A percentile compares a stretch with the other conserved stretches of the same genome.
Evolutionary conservation across 2,797 vertebrate species (phyloP).

Genomic region (Lophius americanus): DNA sequence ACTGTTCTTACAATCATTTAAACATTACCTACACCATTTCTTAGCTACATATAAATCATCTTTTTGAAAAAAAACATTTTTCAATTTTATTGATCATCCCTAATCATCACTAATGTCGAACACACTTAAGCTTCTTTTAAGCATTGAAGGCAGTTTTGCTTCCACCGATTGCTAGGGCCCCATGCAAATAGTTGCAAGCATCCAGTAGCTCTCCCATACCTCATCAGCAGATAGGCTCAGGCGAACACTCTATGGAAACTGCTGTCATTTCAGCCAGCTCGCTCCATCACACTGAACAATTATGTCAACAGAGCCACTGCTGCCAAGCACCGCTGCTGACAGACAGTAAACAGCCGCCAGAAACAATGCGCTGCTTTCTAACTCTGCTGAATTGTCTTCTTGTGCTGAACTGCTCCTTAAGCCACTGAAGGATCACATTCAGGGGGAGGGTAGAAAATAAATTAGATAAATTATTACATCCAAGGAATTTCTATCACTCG

Average conservation of each 20-base stretch:
- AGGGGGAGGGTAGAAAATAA: slow-evolving; percentile 39
- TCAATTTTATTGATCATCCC: not conserved
- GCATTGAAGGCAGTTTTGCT: slow-evolving; percentile 11
- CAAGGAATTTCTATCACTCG: slow-evolving; percentile 36
- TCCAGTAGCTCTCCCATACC: slow-evolving; percentile 44
- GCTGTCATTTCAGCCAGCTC: slow-evolving; percentile 66
- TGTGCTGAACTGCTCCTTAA: slow-evolving; percentile 51
- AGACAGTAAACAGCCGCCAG: slow-evolving; percentile 65
- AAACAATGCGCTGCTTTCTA: slow-evolving; percentile 76
- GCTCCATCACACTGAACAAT: slow-evolving; percentile 65
- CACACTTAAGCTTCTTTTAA: slow-evolving; percentile 10
- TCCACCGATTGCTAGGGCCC: not conserved
- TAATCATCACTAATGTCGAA: not conserved
- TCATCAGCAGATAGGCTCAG: slow-evolving; percentile 68
- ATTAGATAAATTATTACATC: slow-evolving; percentile 45
- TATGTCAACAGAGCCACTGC: slow-evolving; percentile 75
- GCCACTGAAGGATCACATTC: slow-evolving; percentile 19
- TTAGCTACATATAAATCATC: no score
- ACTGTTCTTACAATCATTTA: no score
- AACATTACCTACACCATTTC: no score
- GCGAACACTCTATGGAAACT: slow-evolving; percentile 62
- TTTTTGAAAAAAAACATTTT: no score
- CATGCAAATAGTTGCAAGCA: slow-evolving; percentile 33
- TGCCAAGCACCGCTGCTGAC: slow-evolving; percentile 78
- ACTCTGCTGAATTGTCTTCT: slow-evolving; percentile 69